These are phyloP conservation scores for Cephus cinctus DNA, from an alignment of 1,140 invertebrate genomes.

Conservation along the genomic window DNA sequence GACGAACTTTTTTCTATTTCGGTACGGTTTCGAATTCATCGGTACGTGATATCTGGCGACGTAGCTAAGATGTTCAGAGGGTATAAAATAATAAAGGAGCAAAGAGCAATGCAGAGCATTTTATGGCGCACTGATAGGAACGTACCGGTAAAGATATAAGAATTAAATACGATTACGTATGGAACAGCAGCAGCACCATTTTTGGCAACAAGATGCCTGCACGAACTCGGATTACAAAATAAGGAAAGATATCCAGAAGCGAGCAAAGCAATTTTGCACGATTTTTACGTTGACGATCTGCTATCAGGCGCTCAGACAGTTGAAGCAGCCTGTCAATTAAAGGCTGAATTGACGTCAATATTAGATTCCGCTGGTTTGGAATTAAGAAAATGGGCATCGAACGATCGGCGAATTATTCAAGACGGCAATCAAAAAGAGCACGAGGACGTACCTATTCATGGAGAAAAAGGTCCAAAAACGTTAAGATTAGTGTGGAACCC, in stretches of 20 bases:
- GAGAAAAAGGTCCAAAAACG: slow-evolving; percentile 25
- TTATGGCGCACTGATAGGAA: slow-evolving; percentile 15
- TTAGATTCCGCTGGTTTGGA: slow-evolving; percentile 28
- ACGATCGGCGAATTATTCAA: slow-evolving; percentile 15
- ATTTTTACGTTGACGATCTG: slow-evolving; percentile 27
- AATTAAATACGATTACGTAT: slow-evolving; percentile 35
- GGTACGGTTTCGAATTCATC: slow-evolving; percentile 20
- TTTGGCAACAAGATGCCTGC: slow-evolving; percentile 9
- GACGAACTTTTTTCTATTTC: slow-evolving; percentile 11
- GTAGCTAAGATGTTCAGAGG: slow-evolving; percentile 30
- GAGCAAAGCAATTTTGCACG: background rate
- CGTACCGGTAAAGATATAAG: slow-evolving; percentile 1
- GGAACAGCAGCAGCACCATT: slow-evolving; percentile 37
- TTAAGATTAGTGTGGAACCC: slow-evolving; percentile 32
- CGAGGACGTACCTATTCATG: slow-evolving; percentile 1
- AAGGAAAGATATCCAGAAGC: slow-evolving; percentile 28
- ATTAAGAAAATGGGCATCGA: slow-evolving; percentile 40
- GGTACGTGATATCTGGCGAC: slow-evolving; percentile 24
- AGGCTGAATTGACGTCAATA: slow-evolving; percentile 25
- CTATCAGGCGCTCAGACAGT: slow-evolving; percentile 23
- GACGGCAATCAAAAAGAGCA: background rate
- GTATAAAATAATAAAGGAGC: slow-evolving; percentile 12
- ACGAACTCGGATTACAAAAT: slow-evolving; percentile 33
- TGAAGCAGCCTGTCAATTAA: slow-evolving; percentile 31
- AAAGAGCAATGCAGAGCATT: slow-evolving; percentile 18